Conservation (phyloP, 2,113 vertebrate genomes). For the Eptatretus burgeri region DNA sequence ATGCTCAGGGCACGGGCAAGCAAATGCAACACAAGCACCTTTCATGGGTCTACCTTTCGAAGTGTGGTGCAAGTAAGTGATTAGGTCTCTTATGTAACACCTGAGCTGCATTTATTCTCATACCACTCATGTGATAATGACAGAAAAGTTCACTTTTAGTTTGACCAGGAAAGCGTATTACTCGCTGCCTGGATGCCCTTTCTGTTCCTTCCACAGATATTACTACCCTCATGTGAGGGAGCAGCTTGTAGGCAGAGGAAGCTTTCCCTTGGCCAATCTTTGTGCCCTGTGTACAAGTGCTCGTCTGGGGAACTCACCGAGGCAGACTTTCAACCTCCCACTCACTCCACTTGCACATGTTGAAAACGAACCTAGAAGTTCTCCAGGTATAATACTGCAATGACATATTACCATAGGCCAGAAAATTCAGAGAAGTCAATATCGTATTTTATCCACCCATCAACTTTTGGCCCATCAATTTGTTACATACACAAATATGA, state of each 20-base stretch:
- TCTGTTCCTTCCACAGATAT: constrained; percentile 26
- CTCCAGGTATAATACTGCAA: too few species aligned
- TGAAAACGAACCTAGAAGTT: too few species aligned
- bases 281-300: constrained; percentile 67
- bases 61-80: constrained; percentile 67
- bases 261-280: constrained; percentile 48
- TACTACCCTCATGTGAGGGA: constrained; percentile 89
- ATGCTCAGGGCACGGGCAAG: constrained; percentile 19
- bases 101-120: background rate
- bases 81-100: too few species aligned
- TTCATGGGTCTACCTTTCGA: constrained; percentile 52
- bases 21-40: too few species aligned
- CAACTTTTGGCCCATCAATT: too few species aligned
- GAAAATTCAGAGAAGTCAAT: too few species aligned
- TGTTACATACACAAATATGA: too few species aligned
- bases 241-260: constrained; percentile 52
- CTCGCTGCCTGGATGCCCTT: background rate
- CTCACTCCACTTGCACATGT: constrained; percentile 18
- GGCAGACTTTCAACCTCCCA: constrained; percentile 45
- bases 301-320: constrained; percentile 22
- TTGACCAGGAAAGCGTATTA: background rate
- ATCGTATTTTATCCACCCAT: too few species aligned
- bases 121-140: background rate
- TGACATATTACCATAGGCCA: too few species aligned
- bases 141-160: background rate